Conservation (phyloP, 2,797 vertebrate genomes). For the Pampus argenteus region DNA sequence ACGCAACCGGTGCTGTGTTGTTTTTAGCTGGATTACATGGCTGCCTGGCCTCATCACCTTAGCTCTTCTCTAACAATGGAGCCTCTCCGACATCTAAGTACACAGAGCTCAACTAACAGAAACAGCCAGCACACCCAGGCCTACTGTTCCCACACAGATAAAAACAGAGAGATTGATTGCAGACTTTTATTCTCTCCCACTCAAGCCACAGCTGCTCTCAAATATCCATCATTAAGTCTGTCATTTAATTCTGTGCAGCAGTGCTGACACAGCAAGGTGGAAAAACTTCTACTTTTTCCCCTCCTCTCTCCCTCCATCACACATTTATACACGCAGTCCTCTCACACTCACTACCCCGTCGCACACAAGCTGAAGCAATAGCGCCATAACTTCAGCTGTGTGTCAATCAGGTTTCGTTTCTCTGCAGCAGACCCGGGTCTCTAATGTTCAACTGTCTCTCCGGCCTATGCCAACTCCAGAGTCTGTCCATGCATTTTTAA, state of each 20-base stretch:
- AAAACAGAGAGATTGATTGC: conserved; percentile 62
- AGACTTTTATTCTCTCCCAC: conserved; percentile 65
- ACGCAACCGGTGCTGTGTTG: conserved; percentile 61
- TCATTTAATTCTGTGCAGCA: conserved; percentile 66
- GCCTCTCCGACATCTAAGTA: conserved; percentile 71
- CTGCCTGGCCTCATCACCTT: conserved; percentile 84
- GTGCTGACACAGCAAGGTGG: conserved; percentile 75
- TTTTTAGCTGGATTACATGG: conserved; percentile 82
- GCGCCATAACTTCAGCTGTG: conserved; percentile 45
- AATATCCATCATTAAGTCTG: conserved; percentile 68
- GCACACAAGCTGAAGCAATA: conserved; percentile 32
- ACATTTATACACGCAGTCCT: conserved; percentile 23
- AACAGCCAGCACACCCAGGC: conserved; percentile 48
- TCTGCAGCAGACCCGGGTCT: conserved; percentile 36
- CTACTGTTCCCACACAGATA: conserved; percentile 73
- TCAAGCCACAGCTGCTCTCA: conserved; percentile 68
- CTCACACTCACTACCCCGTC: conserved; percentile 30
- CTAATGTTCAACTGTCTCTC: conserved; percentile 55
- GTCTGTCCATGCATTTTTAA: conserved; percentile 73
- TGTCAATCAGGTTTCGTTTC: conserved; percentile 59
- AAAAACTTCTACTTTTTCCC: conserved; percentile 38
- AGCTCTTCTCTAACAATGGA: conserved; percentile 75
- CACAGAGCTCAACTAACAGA: conserved; percentile 76
- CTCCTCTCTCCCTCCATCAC: conserved; percentile 30
- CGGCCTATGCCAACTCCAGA: conserved; percentile 34